Base-by-base conservation (phyloP, 2,888 invertebrate species). In the Iselma pallidipennis region DNA sequence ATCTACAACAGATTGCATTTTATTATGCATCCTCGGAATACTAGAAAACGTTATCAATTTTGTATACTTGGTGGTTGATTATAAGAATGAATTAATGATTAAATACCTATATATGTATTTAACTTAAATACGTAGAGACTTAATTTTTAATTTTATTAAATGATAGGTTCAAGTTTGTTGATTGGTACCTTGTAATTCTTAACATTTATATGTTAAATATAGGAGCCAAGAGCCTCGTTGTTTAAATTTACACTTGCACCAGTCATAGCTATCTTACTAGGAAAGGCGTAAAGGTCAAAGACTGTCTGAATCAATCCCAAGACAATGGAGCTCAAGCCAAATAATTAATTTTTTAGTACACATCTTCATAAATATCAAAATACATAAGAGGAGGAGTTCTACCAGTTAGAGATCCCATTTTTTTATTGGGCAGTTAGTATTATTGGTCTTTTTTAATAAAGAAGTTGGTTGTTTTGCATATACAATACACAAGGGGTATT, bases 201-300 rank as follows among this genome's bases (percentile, higher is more conserved):
- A n/a, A 42, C 19, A 42, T 42, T 9, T 3, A n/a, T n/a, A 3
- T 3, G 42, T 7, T 55, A 55, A 55, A 55, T 25, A 37, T 42
- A 42, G 31, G 50, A 19, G 57, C 49, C 33, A 37, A 31, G 57
- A 57, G 55, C 49, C 14, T 21, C 14, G n/a, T 42, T 26, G 19
- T n/a, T 57, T 49, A 58, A 59, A 42, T 59, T 59, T 29, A 49
- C 33, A 28, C 57, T 26, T 26, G 57, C 37, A 31, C 45, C 55
- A 19, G 55, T 28, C n/a, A n/a, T n/a, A n/a, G n/a, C n/a, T n/a
- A n/a, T n/a, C n/a, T n/a, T n/a, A n/a, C 21, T 48, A 57, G 57
- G 42, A 52, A 57, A 57, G 50, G 42, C 59, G 55, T 55, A 55
- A 59, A 59, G 59, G 59, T 55, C 55, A 59, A 59, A 59, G 59